Percentiles rank a stretch among this genome's conserved stretches.
Conservation (phyloP, 2,113 vertebrate species). For the Daboia siamensis region DNA sequence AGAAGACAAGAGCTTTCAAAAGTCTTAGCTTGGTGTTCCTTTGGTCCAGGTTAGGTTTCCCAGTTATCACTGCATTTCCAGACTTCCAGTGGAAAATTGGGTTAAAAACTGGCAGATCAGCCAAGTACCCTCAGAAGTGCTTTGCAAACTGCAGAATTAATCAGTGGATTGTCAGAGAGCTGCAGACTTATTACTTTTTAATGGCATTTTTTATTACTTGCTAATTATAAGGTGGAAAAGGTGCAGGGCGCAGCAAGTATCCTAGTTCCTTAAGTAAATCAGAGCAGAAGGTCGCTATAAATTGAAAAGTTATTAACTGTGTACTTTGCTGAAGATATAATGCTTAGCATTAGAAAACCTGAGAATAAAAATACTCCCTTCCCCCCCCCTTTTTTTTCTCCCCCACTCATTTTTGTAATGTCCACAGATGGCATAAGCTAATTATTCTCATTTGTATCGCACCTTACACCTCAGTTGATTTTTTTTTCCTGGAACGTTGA, state of each 20-base stretch:
- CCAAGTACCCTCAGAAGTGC: slow-evolving; percentile 71
- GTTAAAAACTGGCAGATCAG: slow-evolving; percentile 63
- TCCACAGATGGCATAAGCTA: slow-evolving; percentile 69
- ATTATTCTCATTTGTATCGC: slow-evolving; percentile 68
- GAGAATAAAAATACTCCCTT: slow-evolving; percentile 23
- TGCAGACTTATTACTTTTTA: slow-evolving; percentile 70
- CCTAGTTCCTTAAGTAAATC: slow-evolving; percentile 48
- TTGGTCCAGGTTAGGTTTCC: not conserved
- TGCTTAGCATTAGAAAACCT: slow-evolving; percentile 44
- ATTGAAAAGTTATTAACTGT: slow-evolving; percentile 49
- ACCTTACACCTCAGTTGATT: slow-evolving; percentile 70
- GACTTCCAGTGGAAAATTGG: not conserved
- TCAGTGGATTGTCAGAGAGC: slow-evolving; percentile 72
- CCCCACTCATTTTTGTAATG: slow-evolving; percentile 30
- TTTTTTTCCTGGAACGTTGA: slow-evolving; percentile 56
- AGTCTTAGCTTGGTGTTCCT: not conserved
- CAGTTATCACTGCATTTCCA: not conserved
- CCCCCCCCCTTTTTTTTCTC: not conserved
- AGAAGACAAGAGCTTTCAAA: not conserved
- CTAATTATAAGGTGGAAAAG: slow-evolving; percentile 69
- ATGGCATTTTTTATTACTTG: slow-evolving; percentile 70
- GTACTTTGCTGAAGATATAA: slow-evolving; percentile 37
- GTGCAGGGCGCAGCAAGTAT: slow-evolving; percentile 32
- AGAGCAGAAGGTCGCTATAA: slow-evolving; percentile 52
- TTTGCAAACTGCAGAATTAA: slow-evolving; percentile 78